Conservation (phyloP, 2,113 vertebrate genomes). For the Plecturocebus donacophilus region DNA sequence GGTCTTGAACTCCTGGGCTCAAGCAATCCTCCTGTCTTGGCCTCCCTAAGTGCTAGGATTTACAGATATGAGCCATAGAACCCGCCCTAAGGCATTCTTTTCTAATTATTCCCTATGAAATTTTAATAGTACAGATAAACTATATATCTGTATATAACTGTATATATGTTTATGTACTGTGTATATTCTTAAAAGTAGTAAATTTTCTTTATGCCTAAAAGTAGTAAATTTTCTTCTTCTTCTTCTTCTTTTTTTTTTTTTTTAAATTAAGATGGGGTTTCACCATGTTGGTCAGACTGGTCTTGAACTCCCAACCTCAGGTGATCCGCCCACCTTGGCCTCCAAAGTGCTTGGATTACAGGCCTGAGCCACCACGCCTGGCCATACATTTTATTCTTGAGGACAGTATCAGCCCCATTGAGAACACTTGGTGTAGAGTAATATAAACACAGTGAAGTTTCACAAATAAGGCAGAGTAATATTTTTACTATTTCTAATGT, state of each 20-base stretch:
- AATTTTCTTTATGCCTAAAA: not conserved
- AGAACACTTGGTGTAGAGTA: not conserved
- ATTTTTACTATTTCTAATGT: not conserved
- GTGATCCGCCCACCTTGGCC: no score
- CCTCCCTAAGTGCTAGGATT: no score
- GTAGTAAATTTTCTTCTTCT: not conserved
- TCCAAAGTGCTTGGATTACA: no score
- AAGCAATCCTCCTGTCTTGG: no score
- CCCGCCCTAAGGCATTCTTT: not conserved
- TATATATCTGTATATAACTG: not conserved
- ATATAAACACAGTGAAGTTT: not conserved
- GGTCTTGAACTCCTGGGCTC: no score
- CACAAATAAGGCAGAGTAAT: not conserved
- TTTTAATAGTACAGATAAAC: not conserved
- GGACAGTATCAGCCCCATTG: not conserved
- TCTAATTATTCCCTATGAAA: not conserved
- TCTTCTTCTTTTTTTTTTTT: no score
- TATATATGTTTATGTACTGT: not conserved
- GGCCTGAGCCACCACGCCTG: no score
- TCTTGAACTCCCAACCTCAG: no score
- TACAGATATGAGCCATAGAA: no score
- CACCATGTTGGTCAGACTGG: no score
- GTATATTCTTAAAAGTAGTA: not conserved
- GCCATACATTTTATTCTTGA: not conserved
- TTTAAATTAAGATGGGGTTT: no score